These are phyloP conservation scores for Amphiura filiformis DNA, from an alignment of 35 echinoderm and acorn worm genomes.

Conservation along the genomic window DNA sequence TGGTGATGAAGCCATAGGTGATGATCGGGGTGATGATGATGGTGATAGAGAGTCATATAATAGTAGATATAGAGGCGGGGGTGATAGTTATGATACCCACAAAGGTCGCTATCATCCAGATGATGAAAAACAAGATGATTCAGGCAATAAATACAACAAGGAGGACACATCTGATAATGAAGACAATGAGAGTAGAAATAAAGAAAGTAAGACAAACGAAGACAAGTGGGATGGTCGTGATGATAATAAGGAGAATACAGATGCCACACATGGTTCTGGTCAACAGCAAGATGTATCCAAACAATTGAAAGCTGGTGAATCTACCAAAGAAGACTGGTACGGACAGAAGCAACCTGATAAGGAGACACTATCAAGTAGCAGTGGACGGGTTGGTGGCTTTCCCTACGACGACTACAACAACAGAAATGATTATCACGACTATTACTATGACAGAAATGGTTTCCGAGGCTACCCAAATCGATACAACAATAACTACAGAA, in stretches of 20 bases:
- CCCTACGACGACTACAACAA: neutral
- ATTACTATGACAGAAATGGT: neutral
- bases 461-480: neutral
- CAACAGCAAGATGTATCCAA: neutral
- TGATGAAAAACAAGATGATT: neutral
- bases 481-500: neutral
- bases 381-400: neutral
- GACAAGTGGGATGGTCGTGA: neutral
- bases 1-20: neutral
- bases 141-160: neutral
- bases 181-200: neutral
- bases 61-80: no score
- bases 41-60: no score
- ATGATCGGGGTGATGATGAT: neutral
- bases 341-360: neutral
- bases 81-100: no score
- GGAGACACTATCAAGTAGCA: neutral
- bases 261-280: neutral
- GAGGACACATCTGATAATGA: no score
- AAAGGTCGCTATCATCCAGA: no score
- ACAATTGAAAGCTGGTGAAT: neutral
- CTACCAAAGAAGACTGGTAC: neutral
- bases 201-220: neutral
- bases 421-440: neutral
- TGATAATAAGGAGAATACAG: neutral